A percentile compares a stretch with the other conserved stretches of the same genome.
phyloP scores from a whole-genome alignment of 1,140 invertebrate genomes.

The Ooceraea biroi region DNA sequence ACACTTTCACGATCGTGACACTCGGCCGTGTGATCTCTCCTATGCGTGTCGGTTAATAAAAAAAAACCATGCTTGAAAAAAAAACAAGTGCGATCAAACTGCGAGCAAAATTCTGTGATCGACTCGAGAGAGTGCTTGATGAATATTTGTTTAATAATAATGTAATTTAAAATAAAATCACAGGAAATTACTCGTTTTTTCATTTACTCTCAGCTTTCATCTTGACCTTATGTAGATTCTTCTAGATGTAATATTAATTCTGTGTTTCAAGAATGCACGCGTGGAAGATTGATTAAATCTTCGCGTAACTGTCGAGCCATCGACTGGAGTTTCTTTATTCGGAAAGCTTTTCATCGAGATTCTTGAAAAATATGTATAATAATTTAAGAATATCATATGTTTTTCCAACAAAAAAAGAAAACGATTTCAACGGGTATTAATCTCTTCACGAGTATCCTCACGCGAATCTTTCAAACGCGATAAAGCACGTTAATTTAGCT shows the following conservation, averaged over 20 bases:
- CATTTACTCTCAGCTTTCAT: constrained; percentile 1
- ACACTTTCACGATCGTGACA: constrained; percentile 29
- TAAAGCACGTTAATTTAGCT: neutral
- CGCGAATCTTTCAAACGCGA: neutral
- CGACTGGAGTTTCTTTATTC: neutral
- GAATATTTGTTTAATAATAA: neutral
- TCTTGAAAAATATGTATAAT: neutral
- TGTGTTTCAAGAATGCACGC: neutral
- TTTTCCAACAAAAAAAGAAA: neutral
- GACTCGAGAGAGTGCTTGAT: neutral
- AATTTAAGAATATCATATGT: neutral
- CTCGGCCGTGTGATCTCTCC: constrained; percentile 6
- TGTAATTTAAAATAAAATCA: neutral
- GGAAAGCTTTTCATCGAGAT: neutral
- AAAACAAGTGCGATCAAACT: neutral
- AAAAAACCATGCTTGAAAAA: neutral
- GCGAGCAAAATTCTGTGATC: neutral
- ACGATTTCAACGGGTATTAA: neutral
- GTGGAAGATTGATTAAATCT: neutral
- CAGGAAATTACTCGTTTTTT: neutral
- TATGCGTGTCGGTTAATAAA: constrained; percentile 6
- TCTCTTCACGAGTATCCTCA: neutral
- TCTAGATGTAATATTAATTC: neutral
- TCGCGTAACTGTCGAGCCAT: neutral
- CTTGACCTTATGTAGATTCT: neutral